These are phyloP conservation scores for Rissa tridactyla DNA, from an alignment of 2,113 vertebrate species.

Conservation along the genomic window DNA sequence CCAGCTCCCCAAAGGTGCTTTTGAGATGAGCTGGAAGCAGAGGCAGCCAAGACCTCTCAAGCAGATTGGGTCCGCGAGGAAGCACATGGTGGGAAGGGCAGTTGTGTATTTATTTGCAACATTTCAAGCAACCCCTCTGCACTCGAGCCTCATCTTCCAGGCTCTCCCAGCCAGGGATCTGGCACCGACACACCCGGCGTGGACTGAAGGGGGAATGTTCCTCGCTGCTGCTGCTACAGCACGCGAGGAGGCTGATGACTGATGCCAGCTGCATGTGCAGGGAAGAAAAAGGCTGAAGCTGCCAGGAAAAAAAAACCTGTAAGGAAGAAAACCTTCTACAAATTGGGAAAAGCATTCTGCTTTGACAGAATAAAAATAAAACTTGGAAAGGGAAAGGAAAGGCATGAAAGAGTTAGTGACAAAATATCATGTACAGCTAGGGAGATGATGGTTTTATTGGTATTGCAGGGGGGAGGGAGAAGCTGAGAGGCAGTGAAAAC, in stretches of 20 bases:
- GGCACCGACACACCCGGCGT: accelerated
- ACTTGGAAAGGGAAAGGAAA: conserved; percentile 48
- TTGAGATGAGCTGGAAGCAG: not conserved
- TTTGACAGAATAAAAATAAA: conserved; percentile 65
- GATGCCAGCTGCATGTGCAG: not conserved
- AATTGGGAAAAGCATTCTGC: conserved; percentile 17
- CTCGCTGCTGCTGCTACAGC: not conserved
- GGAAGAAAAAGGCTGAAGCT: not conserved
- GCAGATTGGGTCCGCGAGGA: accelerated
- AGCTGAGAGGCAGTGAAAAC: conserved; percentile 77
- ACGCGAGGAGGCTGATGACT: not conserved
- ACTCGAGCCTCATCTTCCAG: not conserved
- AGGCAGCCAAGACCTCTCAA: accelerated
- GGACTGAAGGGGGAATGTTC: not conserved
- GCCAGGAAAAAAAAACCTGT: not conserved
- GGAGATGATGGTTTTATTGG: conserved; percentile 77
- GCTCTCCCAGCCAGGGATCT: not conserved
- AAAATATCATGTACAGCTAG: conserved; percentile 66
- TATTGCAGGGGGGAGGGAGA: conserved; percentile 60
- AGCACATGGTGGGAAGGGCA: accelerated
- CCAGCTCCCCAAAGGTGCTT: not conserved
- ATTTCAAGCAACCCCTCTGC: not conserved
- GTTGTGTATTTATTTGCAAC: accelerated
- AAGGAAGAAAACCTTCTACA: not conserved
- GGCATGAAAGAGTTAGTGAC: conserved; percentile 66